phyloP scores from a whole-genome alignment of 2,113 vertebrate genomes.

The Todiramphus saurophagus region DNA sequence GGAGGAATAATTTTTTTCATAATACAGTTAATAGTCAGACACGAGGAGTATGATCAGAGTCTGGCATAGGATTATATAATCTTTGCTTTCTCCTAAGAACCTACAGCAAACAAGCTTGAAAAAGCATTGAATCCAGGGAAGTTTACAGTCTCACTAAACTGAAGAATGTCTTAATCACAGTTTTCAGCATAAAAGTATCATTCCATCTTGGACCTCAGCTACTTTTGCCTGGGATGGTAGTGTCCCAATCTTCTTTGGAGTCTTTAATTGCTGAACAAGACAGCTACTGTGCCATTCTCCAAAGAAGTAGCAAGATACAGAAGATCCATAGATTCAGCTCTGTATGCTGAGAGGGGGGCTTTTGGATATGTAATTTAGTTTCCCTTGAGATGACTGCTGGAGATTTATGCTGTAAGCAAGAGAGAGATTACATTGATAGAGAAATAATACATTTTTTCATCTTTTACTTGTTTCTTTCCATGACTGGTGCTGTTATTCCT shows the following conservation, averaged over 20 bases:
- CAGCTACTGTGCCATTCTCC: neutral
- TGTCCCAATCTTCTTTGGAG: neutral
- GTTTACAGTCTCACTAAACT: neutral
- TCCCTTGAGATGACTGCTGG: neutral
- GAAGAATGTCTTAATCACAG: neutral
- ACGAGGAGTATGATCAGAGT: neutral
- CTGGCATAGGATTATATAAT: neutral
- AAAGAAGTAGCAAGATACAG: neutral
- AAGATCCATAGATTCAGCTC: neutral
- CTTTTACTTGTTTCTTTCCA: neutral
- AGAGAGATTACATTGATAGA: neutral
- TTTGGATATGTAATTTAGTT: neutral
- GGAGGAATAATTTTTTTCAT: constrained; percentile 1
- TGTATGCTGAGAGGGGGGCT: neutral
- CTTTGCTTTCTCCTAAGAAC: neutral
- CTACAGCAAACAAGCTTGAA: neutral
- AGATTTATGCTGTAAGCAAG: neutral
- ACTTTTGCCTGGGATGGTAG: neutral
- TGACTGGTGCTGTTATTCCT: neutral
- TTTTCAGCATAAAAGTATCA: neutral
- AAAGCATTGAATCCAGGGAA: neutral
- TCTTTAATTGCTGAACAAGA: neutral
- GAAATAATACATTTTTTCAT: neutral
- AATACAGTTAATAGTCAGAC: neutral
- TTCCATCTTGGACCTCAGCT: neutral